phyloP scores from a whole-genome alignment of 2,797 vertebrate genomes.

The Paguma larvata region DNA sequence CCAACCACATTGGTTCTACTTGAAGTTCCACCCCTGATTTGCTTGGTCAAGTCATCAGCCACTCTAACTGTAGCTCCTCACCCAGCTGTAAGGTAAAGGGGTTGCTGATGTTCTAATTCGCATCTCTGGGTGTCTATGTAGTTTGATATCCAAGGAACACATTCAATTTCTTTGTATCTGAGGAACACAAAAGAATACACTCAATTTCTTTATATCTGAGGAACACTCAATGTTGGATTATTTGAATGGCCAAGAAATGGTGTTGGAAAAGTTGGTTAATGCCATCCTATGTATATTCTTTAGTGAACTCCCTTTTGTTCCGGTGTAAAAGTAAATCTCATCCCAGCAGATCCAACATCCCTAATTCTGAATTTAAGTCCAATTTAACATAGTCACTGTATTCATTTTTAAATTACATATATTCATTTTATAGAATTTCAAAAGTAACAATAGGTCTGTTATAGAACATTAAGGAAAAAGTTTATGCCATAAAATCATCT shows the following conservation, averaged over 20 bases:
- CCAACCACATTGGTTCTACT: not conserved
- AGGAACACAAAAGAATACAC: not conserved
- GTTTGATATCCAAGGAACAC: not conserved
- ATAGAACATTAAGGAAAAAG: not conserved
- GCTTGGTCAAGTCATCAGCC: not conserved
- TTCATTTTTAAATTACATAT: slow-evolving; percentile 23
- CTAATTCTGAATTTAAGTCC: slow-evolving; percentile 7
- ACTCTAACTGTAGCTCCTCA: not conserved
- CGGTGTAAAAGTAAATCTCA: slow-evolving; percentile 30
- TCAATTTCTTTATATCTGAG: not conserved
- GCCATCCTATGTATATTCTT: slow-evolving; percentile 1
- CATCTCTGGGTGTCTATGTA: not conserved
- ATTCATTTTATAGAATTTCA: slow-evolving; percentile 15
- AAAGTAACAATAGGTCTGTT: not conserved
- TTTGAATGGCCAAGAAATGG: not conserved
- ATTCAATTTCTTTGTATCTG: not conserved
- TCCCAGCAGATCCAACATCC: not conserved
- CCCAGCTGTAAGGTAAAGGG: not conserved
- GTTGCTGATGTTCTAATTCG: not conserved
- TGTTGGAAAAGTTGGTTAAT: not conserved
- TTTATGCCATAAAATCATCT: not conserved
- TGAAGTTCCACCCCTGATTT: not conserved
- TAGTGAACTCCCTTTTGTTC: slow-evolving; percentile 37
- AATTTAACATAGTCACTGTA: not conserved
- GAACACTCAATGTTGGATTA: not conserved